These are phyloP conservation scores for Acanthis flammea DNA, from an alignment of 2,797 vertebrate species.

Conservation along the genomic window DNA sequence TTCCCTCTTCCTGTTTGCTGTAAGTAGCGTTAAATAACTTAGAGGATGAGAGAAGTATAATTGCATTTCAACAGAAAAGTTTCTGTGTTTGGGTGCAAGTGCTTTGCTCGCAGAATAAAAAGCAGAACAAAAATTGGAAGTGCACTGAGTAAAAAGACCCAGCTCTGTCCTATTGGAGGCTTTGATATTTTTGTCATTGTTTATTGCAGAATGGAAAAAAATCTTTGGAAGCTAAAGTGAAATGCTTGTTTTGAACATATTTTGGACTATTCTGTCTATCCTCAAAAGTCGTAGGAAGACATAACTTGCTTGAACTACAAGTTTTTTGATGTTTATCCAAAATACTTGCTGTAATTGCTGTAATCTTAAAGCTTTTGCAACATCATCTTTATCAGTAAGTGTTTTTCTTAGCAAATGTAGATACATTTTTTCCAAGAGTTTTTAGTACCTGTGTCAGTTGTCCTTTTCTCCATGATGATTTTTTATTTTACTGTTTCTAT, in stretches of 20 bases:
- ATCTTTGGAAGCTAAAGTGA: background rate
- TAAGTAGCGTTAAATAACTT: background rate
- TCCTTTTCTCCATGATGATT: background rate
- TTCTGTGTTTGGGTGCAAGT: background rate
- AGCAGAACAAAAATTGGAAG: background rate
- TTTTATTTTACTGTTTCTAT: background rate
- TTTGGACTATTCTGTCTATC: background rate
- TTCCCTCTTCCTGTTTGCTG: fast-evolving
- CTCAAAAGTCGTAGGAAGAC: background rate
- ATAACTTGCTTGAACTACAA: background rate
- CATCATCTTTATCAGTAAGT: background rate
- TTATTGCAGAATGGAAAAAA: background rate
- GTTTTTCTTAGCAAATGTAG: background rate
- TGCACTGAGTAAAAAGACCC: fast-evolving
- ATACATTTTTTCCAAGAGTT: background rate
- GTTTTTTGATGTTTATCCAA: background rate
- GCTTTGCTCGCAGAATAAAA: background rate
- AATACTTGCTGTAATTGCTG: background rate
- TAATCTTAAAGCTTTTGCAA: slow-evolving; percentile 1
- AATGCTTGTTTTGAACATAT: background rate
- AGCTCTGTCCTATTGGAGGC: background rate
- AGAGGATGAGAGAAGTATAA: background rate
- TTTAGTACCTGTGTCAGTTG: background rate
- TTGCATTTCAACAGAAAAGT: background rate
- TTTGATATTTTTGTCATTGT: background rate